Percentiles rank a stretch among this genome's conserved stretches.
Evolutionary conservation across 2,113 vertebrate species (phyloP).

Genomic region (Platichthys flesus): DNA sequence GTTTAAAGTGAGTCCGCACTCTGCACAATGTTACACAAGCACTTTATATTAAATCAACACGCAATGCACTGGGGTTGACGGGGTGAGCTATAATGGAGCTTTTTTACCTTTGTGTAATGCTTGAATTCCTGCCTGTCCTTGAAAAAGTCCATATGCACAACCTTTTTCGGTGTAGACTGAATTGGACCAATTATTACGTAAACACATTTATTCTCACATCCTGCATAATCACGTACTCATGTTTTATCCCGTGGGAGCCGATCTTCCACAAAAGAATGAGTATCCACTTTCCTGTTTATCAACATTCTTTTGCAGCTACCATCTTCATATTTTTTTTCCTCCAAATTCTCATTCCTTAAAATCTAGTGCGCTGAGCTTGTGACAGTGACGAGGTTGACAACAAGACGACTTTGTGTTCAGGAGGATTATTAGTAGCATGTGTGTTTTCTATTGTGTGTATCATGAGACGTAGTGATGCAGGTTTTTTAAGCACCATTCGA

Average conservation of each 20-base stretch:
- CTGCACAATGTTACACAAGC: constrained; percentile 26
- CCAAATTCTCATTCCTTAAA: constrained; percentile 3
- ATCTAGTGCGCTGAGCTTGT: constrained; percentile 12
- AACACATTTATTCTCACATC: neutral
- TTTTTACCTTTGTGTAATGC: constrained; percentile 48
- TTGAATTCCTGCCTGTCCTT: constrained; percentile 25
- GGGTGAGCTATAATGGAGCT: constrained; percentile 27
- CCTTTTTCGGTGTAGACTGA: constrained; percentile 12
- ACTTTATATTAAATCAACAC: constrained; percentile 28
- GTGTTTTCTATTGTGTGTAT: neutral
- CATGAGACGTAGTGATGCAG: neutral
- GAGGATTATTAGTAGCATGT: neutral
- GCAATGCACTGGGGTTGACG: neutral
- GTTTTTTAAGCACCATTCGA: neutral
- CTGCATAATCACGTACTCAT: neutral
- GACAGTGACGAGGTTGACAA: constrained; percentile 19
- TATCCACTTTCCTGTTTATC: neutral
- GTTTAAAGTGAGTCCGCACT: neutral
- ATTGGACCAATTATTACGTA: neutral
- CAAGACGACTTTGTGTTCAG: constrained; percentile 28
- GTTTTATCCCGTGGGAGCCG: constrained; percentile 5
- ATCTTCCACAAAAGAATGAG: neutral
- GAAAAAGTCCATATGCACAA: constrained; percentile 21
- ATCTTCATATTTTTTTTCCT: neutral
- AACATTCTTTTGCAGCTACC: neutral